A percentile compares a stretch with the other conserved stretches of the same genome.
Evolutionary conservation across 2,113 vertebrate species (phyloP).

Genomic region (Rhagologus leucostigma): DNA sequence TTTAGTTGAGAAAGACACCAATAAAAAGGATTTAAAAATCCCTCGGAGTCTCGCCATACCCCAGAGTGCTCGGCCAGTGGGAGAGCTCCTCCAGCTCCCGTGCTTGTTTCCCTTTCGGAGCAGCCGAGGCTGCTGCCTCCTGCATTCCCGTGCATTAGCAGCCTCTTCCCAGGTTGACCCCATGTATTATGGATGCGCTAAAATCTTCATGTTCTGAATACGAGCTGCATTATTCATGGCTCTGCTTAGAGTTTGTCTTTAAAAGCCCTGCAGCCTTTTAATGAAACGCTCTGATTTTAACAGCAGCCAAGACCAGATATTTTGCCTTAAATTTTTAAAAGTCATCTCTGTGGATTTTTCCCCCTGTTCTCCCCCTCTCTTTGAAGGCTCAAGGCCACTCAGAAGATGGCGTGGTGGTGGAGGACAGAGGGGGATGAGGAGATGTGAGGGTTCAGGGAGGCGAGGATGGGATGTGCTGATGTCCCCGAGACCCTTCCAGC

Average conservation of each 20-base stretch:
- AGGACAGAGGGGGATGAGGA: neutral
- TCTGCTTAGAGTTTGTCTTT: conserved; percentile 50
- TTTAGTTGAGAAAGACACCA: conserved; percentile 41
- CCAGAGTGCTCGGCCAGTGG: neutral
- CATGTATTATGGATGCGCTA: conserved; percentile 64
- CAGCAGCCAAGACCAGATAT: conserved; percentile 21
- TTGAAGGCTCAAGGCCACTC: conserved; percentile 11
- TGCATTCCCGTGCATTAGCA: conserved; percentile 8
- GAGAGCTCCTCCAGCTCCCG: neutral
- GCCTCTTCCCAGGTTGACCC: conserved; percentile 18
- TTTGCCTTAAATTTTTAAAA: conserved; percentile 42
- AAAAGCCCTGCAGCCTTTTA: conserved; percentile 61
- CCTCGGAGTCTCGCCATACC: neutral
- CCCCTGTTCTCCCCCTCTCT: neutral
- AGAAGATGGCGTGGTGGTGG: rapidly evolving
- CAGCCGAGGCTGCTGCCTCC: neutral
- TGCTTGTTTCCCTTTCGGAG: conserved; percentile 26
- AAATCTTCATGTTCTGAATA: conserved; percentile 45
- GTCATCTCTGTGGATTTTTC: neutral
- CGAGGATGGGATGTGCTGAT: neutral
- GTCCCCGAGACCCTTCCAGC: rapidly evolving
- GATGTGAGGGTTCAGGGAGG: rapidly evolving
- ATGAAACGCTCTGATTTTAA: conserved; percentile 39
- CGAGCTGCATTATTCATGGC: conserved; percentile 62
- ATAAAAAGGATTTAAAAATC: conserved; percentile 31